phyloP scores from a whole-genome alignment of 2,888 invertebrate genomes.

The Schrankia costaestrigalis region DNA sequence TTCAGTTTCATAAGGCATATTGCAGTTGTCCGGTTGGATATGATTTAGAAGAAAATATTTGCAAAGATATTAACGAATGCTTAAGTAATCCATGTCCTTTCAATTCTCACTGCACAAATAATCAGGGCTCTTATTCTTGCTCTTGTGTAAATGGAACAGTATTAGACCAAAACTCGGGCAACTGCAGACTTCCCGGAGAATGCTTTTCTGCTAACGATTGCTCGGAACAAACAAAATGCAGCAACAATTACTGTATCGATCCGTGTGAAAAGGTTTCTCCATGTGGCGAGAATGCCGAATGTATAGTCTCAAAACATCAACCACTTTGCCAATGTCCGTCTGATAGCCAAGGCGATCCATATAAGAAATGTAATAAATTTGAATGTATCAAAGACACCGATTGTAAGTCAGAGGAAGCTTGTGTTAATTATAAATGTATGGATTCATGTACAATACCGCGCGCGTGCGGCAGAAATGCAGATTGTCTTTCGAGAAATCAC shows the following conservation, averaged over 20 bases:
- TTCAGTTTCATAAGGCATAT: conserved; percentile 84
- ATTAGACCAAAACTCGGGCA: conserved; percentile 86
- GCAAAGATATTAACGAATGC: conserved; percentile 92
- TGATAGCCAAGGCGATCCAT: conserved; percentile 88
- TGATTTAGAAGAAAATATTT: conserved; percentile 82
- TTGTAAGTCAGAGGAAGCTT: conserved; percentile 85
- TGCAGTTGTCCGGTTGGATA: conserved; percentile 90
- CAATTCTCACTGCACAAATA: conserved; percentile 89
- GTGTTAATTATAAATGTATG: conserved; percentile 88
- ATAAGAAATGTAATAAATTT: conserved; percentile 84
- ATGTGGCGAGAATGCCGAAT: conserved; percentile 89
- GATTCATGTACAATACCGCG: conserved; percentile 90
- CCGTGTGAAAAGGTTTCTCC: conserved; percentile 84
- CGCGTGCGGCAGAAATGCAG: conserved; percentile 90
- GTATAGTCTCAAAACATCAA: conserved; percentile 84
- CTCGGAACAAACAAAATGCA: conserved; percentile 87
- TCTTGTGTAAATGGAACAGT: conserved; percentile 89
- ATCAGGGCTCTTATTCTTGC: conserved; percentile 88
- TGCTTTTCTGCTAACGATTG: conserved; percentile 90
- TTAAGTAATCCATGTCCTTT: conserved; percentile 87
- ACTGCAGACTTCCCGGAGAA: conserved; percentile 91
- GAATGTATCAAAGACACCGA: conserved; percentile 91
- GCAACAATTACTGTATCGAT: conserved; percentile 87
- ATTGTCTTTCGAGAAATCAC: conserved; percentile 88
- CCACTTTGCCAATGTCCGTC: conserved; percentile 88